A percentile compares a stretch with the other conserved stretches of the same genome.
These are phyloP conservation scores for Diarsia brunnea DNA, from an alignment of 2,888 invertebrate species.

Conservation along the genomic window DNA sequence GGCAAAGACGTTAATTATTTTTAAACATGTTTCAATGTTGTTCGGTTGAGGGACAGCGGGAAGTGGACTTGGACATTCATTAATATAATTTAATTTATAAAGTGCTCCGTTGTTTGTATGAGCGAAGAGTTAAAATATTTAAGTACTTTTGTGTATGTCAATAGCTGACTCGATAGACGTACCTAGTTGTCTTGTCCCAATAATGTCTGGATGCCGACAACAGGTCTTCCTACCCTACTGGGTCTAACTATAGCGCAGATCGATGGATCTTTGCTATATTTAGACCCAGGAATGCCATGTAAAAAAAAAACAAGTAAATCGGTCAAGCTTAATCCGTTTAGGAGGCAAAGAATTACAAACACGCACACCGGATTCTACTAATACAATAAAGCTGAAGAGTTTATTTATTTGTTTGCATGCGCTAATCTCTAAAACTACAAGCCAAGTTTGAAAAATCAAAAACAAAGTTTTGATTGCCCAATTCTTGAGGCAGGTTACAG, in stretches of 20 bases:
- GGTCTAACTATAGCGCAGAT: background rate
- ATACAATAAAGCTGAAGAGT: background rate
- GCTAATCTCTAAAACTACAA: background rate
- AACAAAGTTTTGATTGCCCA: background rate
- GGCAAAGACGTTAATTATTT: conserved; percentile 1
- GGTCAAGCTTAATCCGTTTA: background rate
- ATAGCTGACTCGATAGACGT: background rate
- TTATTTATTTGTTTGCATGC: background rate
- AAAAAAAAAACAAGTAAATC: background rate
- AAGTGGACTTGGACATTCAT: conserved; percentile 21
- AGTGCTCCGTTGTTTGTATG: background rate
- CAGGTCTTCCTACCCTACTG: no score
- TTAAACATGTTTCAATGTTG: conserved; percentile 15
- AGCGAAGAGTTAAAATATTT: background rate
- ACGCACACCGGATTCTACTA: background rate
- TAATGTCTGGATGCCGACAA: background rate
- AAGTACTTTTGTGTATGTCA: background rate
- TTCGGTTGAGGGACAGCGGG: background rate
- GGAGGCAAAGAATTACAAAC: background rate
- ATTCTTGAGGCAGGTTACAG: background rate
- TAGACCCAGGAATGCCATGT: background rate
- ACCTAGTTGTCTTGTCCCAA: background rate
- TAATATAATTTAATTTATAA: background rate
- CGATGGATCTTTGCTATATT: no score
- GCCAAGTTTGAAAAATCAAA: background rate